Conservation (phyloP, 2,113 vertebrate genomes). For the Megatriorchis doriae region DNA sequence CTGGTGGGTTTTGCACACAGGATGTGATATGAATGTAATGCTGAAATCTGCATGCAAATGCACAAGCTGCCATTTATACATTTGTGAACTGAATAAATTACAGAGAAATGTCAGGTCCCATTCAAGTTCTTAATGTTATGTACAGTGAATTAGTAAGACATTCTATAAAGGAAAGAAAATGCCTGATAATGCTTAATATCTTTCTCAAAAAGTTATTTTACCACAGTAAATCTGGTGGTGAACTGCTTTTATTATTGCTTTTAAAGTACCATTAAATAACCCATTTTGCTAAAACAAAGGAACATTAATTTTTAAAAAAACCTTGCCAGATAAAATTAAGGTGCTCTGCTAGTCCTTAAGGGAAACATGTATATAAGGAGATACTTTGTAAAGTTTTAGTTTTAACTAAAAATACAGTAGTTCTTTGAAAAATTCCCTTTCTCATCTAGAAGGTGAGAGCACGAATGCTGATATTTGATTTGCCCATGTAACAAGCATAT, state of each 20-base stretch:
- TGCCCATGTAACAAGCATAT: neutral
- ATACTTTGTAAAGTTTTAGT: neutral
- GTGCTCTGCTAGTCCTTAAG: neutral
- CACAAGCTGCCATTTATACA: slow-evolving; percentile 13
- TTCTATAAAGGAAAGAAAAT: neutral
- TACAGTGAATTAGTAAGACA: neutral
- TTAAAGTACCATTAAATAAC: neutral
- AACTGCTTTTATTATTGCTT: neutral
- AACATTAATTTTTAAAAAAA: neutral
- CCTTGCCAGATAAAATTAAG: neutral
- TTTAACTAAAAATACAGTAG: neutral
- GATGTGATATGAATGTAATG: slow-evolving; percentile 10
- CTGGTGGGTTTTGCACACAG: neutral
- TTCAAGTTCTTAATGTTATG: neutral
- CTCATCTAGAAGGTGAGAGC: neutral
- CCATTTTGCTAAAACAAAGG: neutral
- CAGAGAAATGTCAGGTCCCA: slow-evolving; percentile 7
- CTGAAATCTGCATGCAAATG: slow-evolving; percentile 54
- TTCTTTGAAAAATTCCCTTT: neutral
- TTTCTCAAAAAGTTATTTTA: neutral
- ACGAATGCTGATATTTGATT: neutral
- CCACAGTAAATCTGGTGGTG: neutral
- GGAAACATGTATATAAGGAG: neutral
- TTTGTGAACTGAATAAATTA: slow-evolving; percentile 55
- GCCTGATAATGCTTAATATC: neutral